phyloP scores from a whole-genome alignment of 2,797 vertebrate genomes.

The Xerus rutilus region DNA sequence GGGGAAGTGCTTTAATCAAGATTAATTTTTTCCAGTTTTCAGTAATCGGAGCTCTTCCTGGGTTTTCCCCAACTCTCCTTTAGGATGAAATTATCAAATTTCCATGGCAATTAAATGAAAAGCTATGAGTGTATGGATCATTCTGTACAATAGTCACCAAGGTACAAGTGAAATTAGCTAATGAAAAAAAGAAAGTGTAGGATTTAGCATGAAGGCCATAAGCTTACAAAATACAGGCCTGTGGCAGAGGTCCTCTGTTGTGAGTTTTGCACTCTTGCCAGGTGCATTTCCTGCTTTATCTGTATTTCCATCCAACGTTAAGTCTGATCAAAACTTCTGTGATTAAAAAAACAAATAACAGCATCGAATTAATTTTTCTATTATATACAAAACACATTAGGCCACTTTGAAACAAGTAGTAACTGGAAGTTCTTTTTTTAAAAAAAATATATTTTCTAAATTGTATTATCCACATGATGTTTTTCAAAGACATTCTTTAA shows the following conservation, averaged over 20 bases:
- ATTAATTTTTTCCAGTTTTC: conserved; percentile 90
- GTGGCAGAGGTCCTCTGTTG: conserved; percentile 25
- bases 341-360: conserved; percentile 51
- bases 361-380: conserved; percentile 69
- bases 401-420: conserved; percentile 31
- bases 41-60: conserved; percentile 91
- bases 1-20: conserved; percentile 91
- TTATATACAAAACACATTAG: conserved; percentile 57
- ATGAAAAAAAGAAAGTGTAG: not conserved
- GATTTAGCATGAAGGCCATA: conserved; percentile 69
- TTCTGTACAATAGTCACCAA: conserved; percentile 73
- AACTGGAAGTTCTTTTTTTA: not conserved
- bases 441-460: not conserved
- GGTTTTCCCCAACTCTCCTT: conserved; percentile 85
- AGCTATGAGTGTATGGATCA: conserved; percentile 80
- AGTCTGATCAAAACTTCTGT: conserved; percentile 62
- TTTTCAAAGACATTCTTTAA: conserved; percentile 22
- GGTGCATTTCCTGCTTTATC: conserved; percentile 5
- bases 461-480: not conserved
- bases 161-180: conserved; percentile 77
- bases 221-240: conserved; percentile 81
- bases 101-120: conserved; percentile 90
- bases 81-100: conserved; percentile 93
- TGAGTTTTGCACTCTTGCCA: conserved; percentile 38
- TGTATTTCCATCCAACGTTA: not conserved